Base-by-base conservation (phyloP, 1,140 invertebrate genomes). In the Dryas iulia region DNA sequence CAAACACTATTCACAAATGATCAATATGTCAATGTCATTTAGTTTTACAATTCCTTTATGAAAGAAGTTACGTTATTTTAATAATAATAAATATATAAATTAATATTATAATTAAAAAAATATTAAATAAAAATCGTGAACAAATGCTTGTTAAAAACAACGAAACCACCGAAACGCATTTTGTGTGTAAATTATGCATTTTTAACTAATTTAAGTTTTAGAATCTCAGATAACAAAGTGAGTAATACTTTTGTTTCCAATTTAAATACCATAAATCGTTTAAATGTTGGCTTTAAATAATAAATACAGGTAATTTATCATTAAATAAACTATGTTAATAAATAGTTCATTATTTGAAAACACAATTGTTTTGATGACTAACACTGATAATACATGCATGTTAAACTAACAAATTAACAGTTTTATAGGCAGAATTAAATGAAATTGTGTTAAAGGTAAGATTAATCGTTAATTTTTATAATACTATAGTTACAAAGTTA, bases 161-260 rank as follows among this genome's bases (percentile, higher is more conserved):
- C 62, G 8, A n/a, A 35, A 35, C 62, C 62, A 64, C 62, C 62
- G 62, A 64, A 18, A 64, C 52, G 62, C 62, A 64, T 64, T 64
- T 56, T 23, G 12, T 33, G 5, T 53, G 11, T 24, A 56, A 64
- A 64, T 47, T 14, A 61, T 61, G 59, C 35, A 47, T 61, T 61
- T 61, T 23, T 25, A 14, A 6, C 12, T 26, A 25, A 61, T 28
- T 61, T 61, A 47, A 23, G 12, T 14, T 26, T 61, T 47, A 52
- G 35, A 61, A 47, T 47, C 23, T 47, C 31, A 18, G 31, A 47
- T 14, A 61, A 61, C 12, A 61, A n/a, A 47, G 59, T 60, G 14
- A 59, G 57, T 59, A n/a, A 60, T 47, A 12, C 7, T 39, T 52
- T 61, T 52, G 35, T 61, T 61, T 3, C 8, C 18, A 14, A 28